Evolutionary conservation across 2,797 vertebrate species (phyloP).

Genomic region (Myotis planiceps): DNA sequence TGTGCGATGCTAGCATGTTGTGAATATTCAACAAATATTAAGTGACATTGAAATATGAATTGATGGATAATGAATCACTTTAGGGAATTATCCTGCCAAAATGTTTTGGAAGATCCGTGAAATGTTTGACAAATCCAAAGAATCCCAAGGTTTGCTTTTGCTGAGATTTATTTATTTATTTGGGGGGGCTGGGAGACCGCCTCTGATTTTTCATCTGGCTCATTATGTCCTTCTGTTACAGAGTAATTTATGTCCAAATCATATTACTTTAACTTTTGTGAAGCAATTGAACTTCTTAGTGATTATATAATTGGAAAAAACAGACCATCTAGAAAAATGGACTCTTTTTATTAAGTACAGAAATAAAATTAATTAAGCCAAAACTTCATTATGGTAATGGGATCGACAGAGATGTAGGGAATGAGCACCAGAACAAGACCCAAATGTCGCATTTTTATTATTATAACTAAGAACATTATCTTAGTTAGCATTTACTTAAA

Average conservation of each 20-base stretch:
- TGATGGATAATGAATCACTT: constrained; percentile 81
- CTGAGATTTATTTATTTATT: constrained; percentile 74
- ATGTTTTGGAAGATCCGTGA: constrained; percentile 81
- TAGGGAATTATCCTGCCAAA: constrained; percentile 81
- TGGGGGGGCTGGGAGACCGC: constrained; percentile 40
- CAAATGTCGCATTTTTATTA: constrained; percentile 27
- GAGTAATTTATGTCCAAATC: constrained; percentile 71
- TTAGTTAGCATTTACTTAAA: constrained; percentile 50
- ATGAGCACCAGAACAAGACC: constrained; percentile 21
- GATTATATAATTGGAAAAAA: constrained; percentile 73
- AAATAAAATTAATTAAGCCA: constrained; percentile 76
- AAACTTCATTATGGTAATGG: constrained; percentile 79
- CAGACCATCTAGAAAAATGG: constrained; percentile 73
- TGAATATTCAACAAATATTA: constrained; percentile 82
- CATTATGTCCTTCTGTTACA: constrained; percentile 66
- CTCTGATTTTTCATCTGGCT: constrained; percentile 70
- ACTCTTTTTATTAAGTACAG: constrained; percentile 77
- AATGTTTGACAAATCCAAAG: constrained; percentile 81
- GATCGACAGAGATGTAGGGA: constrained; percentile 49
- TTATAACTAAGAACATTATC: background rate
- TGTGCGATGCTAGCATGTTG: constrained; percentile 73
- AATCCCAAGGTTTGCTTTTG: constrained; percentile 68
- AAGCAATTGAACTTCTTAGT: constrained; percentile 73
- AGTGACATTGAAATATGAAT: constrained; percentile 81
- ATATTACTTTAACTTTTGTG: constrained; percentile 78